Conservation (phyloP, 2,888 invertebrate genomes). For the Leucania comma region DNA sequence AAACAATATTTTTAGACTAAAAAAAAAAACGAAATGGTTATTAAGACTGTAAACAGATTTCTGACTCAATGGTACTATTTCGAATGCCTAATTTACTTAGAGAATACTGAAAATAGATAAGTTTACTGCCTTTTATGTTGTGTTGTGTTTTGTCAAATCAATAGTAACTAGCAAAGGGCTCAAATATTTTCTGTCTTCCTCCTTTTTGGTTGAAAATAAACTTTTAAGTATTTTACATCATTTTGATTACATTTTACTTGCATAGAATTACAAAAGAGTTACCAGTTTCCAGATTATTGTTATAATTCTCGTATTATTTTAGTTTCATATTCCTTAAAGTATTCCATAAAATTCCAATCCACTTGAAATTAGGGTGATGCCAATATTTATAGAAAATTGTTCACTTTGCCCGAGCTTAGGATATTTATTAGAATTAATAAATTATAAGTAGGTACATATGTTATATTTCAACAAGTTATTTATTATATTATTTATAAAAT, state of each 20-base stretch:
- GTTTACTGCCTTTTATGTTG: conserved; percentile 23
- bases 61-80: conserved; percentile 47
- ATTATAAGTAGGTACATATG: conserved; percentile 35
- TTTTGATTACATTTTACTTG: conserved; percentile 36
- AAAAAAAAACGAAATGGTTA: conserved; percentile 21
- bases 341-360: conserved; percentile 25
- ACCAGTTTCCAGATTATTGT: conserved; percentile 50
- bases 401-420: conserved; percentile 70
- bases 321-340: conserved; percentile 29
- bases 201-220: conserved; percentile 57
- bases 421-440: conserved; percentile 53
- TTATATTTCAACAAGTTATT: conserved; percentile 53
- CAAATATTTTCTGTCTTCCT: conserved; percentile 70
- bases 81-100: conserved; percentile 24
- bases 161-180: conserved; percentile 54
- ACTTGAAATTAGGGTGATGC: conserved; percentile 35
- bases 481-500: conserved; percentile 54
- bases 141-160: conserved; percentile 37
- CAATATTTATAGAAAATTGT: conserved; percentile 45
- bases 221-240: conserved; percentile 28
- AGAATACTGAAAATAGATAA: conserved; percentile 27
- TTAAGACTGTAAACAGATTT: conserved; percentile 51
- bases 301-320: conserved; percentile 37
- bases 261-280: conserved; percentile 35
- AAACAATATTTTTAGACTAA: conserved; percentile 28